These are phyloP conservation scores for Diachasmimorpha longicaudata DNA, from an alignment of 1,140 invertebrate species.

Conservation along the genomic window DNA sequence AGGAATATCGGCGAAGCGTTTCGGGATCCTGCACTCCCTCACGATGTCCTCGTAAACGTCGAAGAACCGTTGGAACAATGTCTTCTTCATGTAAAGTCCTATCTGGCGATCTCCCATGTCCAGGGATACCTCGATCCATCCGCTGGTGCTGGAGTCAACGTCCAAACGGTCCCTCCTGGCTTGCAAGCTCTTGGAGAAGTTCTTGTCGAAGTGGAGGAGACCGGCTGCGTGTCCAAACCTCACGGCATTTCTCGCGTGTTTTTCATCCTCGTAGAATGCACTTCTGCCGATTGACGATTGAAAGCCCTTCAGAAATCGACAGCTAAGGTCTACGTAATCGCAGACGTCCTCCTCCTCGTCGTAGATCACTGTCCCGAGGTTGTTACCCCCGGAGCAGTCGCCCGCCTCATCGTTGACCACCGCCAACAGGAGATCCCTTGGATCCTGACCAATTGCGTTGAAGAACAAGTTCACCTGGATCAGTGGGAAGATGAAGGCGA, in stretches of 20 bases:
- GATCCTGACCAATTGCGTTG: constrained; percentile 79
- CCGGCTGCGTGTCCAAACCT: constrained; percentile 71
- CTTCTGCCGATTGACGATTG: constrained; percentile 45
- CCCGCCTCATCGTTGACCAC: constrained; percentile 77
- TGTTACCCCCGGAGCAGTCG: constrained; percentile 50
- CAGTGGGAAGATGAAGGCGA: constrained; percentile 82
- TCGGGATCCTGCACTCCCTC: constrained; percentile 65
- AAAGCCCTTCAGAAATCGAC: constrained; percentile 64
- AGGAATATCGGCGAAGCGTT: constrained; percentile 66
- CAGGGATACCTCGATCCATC: constrained; percentile 71
- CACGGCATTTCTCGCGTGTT: constrained; percentile 69
- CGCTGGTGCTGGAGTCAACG: constrained; percentile 58
- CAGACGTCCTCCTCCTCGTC: constrained; percentile 52
- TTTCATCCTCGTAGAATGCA: constrained; percentile 64
- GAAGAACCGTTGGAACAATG: constrained; percentile 70
- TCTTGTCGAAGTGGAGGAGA: constrained; percentile 73
- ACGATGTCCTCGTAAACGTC: constrained; percentile 66
- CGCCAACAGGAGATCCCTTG: constrained; percentile 73
- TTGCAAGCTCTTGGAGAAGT: constrained; percentile 75
- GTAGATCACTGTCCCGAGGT: constrained; percentile 45
- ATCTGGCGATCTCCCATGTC: constrained; percentile 81
- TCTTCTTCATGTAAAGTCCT: constrained; percentile 68
- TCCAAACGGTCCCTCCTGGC: constrained; percentile 60
- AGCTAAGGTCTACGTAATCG: constrained; percentile 65
- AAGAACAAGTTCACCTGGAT: constrained; percentile 83